Evolutionary conservation across 23 tunicate genomes (phyloP), one percentile per base, ranked within the genome.

Genomic region (Phallusia fumigata): DNA sequence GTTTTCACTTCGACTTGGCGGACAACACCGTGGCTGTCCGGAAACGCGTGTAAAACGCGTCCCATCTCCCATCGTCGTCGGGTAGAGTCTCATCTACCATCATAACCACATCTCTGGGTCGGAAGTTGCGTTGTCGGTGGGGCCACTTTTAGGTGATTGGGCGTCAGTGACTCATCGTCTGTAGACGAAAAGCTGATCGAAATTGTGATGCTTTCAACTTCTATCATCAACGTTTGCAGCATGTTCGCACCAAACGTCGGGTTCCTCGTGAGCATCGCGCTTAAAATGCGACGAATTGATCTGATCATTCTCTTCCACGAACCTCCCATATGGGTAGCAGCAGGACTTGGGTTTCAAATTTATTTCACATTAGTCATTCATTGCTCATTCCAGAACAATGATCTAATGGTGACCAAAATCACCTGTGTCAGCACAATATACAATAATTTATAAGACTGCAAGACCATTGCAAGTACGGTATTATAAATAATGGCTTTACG

Each of bases 321-420:
- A 28, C 83, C 36, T 30, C 83, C 74, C 83, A 80, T 80, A n/a
- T 80, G 83, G 34, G 65, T 19, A 31, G 83, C 83, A 53, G 74
- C 52, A n/a, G 83, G 83, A 65, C 74, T 65, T 65, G 32, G 11
- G 11, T 2, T 65, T 65, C 74, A 8, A 65, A 5, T 65, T 30
- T 3, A 65, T 65, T 65, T 28, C 74, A n/a, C n/a, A n/a, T n/a
- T 11, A 26, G 74, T 5, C 32, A 12, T 26, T 40, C n/a, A n/a
- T n/a, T n/a, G n/a, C n/a, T n/a, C n/a, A n/a, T n/a, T n/a, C n/a
- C n/a, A n/a, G n/a, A n/a, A n/a, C n/a, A n/a, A n/a, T n/a, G n/a
- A n/a, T n/a, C n/a, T n/a, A n/a, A n/a, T n/a, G n/a, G n/a, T n/a
- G n/a, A n/a, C n/a, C n/a, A n/a, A n/a, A n/a, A n/a, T n/a, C n/a